Evolutionary conservation across 2,888 invertebrate species (phyloP), one percentile per base, ranked within the genome.

Genomic region (Anthophora plumipes): DNA sequence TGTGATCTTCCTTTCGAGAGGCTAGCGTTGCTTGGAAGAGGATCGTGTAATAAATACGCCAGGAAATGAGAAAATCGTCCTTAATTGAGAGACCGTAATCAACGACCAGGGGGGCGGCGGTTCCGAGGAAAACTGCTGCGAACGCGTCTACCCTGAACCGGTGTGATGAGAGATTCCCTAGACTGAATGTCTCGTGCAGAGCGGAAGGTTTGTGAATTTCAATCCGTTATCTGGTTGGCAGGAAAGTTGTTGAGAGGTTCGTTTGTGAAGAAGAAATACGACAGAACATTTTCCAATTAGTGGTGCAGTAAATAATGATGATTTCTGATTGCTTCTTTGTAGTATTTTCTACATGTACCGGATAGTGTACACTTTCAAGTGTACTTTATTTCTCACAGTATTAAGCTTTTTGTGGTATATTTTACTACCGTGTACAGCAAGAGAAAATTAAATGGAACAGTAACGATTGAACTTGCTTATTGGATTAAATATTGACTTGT

Each of bases 81-180:
- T 79, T 77, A 77, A 79, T 79, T 48, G 64, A 48, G 48, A 31
- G 41, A 48, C 67, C 37, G 41, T 68, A 74, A 61, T 61, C 31
- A 67, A 57, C 31, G 31, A 31, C 46, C 20, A 48, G 7, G 67
- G 39, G 60, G 12, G 25, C 14, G 31, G 41, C 14, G 17, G 9
- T 70, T 70, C n/a, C 60, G 46, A 63, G 55, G 59, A 61, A 74
- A 39, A 70, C 43, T 39, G 17, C 20, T 8, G 37, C 57, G 48
- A 59, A 46, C 25, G 20, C n/a, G 20, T 31, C 37, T 37, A 59
- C 14, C 9, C 17, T 57, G 57, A 20, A 20, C 31, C 17, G 4
- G 6, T 4, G 6, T 11, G 7, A 63, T n/a, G 63, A 1, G n/a
- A 48, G 22, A 39, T 22, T 22, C 25, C 39, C 39, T 11, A 20